phyloP scores from a whole-genome alignment of 2,888 invertebrate genomes.

The Phortica magna region DNA sequence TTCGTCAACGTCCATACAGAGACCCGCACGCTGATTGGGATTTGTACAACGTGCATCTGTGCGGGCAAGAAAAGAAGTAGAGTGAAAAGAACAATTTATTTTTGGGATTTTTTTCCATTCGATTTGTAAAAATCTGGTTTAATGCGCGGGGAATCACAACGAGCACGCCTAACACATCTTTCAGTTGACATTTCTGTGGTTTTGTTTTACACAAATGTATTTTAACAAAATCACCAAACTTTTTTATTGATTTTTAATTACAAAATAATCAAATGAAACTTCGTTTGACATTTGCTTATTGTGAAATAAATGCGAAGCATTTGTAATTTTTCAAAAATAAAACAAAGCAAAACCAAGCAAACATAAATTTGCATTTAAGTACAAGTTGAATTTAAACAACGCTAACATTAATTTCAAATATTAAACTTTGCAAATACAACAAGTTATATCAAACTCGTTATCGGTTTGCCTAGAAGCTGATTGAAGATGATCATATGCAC shows the following conservation, averaged over 20 bases:
- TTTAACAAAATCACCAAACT: not conserved
- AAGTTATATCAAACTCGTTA: too few species aligned
- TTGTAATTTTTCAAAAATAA: too few species aligned
- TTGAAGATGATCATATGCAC: too few species aligned
- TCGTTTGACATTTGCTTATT: too few species aligned
- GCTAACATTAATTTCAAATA: too few species aligned
- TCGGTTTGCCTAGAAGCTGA: too few species aligned
- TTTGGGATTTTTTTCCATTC: conserved; percentile 31
- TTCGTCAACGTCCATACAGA: conserved; percentile 72
- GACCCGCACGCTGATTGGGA: conserved; percentile 72
- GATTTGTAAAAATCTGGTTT: conserved; percentile 41
- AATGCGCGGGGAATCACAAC: conserved; percentile 9
- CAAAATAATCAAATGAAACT: too few species aligned
- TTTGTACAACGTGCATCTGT: conserved; percentile 79
- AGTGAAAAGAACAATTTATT: conserved; percentile 45
- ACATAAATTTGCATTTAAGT: too few species aligned
- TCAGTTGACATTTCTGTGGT: conserved; percentile 54
- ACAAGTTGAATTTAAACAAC: too few species aligned
- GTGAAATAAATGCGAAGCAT: too few species aligned
- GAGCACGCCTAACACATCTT: conserved; percentile 6
- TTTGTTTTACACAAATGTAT: not conserved
- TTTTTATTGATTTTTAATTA: not conserved
- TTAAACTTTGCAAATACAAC: too few species aligned
- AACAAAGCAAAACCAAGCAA: too few species aligned
- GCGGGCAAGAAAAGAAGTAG: not conserved